Percentiles rank a stretch among this genome's conserved stretches.
phyloP scores from a whole-genome alignment of 2,113 vertebrate species.

The Callochromis pleurospilus region DNA sequence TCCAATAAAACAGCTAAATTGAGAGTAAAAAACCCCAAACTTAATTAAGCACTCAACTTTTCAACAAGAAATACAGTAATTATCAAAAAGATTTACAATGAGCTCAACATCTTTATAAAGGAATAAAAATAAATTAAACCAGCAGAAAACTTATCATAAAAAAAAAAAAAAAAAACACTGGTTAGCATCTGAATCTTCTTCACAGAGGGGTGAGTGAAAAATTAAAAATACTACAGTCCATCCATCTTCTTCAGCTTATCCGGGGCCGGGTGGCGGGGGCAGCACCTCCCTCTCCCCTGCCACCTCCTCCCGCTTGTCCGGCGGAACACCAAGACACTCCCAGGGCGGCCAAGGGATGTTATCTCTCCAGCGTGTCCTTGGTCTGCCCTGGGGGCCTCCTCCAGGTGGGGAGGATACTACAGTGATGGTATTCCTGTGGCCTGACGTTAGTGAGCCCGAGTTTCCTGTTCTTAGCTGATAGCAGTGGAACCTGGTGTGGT shows the following conservation, averaged over 20 bases:
- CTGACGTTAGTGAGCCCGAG: background rate
- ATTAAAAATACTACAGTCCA: background rate
- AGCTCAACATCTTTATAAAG: background rate
- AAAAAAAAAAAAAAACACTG: background rate
- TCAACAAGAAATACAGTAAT: background rate
- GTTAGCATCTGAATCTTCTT: background rate
- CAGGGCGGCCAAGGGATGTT: background rate
- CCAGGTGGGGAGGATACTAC: background rate
- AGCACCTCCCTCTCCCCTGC: background rate
- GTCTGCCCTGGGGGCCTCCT: background rate
- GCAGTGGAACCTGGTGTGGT: background rate
- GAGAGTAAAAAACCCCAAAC: background rate
- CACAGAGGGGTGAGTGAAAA: background rate
- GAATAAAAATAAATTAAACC: background rate
- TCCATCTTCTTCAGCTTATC: background rate
- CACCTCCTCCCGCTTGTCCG: accelerated
- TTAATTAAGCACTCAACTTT: background rate
- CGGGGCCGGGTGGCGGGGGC: accelerated
- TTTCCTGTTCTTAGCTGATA: background rate
- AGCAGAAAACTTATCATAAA: background rate
- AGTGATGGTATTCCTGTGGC: background rate
- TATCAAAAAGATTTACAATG: background rate
- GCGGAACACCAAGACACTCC: background rate
- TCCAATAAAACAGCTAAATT: background rate
- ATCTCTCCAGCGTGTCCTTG: background rate